Percentiles rank a stretch among this genome's conserved stretches.
These are phyloP conservation scores for Palythoa grandis DNA, from an alignment of 92 coral and sea anemone genomes.

Conservation along the genomic window DNA sequence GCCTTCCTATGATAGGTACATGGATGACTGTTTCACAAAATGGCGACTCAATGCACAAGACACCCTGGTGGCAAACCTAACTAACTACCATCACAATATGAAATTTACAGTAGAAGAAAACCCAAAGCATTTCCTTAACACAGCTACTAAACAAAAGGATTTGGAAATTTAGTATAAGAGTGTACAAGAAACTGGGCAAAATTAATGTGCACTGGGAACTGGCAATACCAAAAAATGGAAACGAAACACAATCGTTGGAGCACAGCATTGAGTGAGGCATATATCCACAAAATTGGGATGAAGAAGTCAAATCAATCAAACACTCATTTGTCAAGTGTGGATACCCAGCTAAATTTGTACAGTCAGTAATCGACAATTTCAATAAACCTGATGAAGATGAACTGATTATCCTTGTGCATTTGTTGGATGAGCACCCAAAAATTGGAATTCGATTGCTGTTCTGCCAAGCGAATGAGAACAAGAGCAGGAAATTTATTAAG, in stretches of 20 bases:
- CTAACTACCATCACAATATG: slow-evolving; percentile 26
- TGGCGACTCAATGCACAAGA: too few species aligned
- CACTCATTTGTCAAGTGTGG: background rate
- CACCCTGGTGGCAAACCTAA: background rate
- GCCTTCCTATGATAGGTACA: too few species aligned
- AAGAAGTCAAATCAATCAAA: slow-evolving; percentile 1
- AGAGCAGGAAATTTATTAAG: too few species aligned
- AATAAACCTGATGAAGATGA: too few species aligned
- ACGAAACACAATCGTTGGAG: slow-evolving; percentile 10
- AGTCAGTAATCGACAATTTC: background rate
- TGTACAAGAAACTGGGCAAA: slow-evolving; percentile 13
- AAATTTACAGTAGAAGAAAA: slow-evolving; percentile 27
- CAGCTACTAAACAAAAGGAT: background rate
- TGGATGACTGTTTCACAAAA: too few species aligned
- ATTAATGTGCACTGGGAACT: background rate
- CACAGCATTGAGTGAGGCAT: background rate
- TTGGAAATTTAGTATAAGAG: background rate
- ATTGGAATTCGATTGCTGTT: too few species aligned
- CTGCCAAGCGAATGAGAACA: too few species aligned
- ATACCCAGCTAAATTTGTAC: background rate
- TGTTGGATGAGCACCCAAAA: too few species aligned
- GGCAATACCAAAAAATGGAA: slow-evolving; percentile 28
- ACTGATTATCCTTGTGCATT: too few species aligned
- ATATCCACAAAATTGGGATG: background rate
- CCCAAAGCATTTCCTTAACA: slow-evolving; percentile 34